Percentiles rank a stretch among this genome's conserved stretches.
These are phyloP conservation scores for Agrypnus murinus DNA, from an alignment of 2,888 invertebrate genomes.

Conservation along the genomic window DNA sequence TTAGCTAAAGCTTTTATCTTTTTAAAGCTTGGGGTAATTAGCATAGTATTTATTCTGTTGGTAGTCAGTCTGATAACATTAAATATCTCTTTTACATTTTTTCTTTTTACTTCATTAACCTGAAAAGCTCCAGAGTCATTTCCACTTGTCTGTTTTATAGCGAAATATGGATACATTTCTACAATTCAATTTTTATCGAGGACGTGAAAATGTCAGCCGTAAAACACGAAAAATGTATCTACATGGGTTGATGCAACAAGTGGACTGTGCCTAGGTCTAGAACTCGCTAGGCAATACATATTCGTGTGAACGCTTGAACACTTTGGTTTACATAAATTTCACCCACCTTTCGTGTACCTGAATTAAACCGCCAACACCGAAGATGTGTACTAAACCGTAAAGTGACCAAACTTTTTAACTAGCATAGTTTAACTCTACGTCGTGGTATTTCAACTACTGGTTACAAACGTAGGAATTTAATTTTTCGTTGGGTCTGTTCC, in stretches of 20 bases:
- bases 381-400: conserved; percentile 5
- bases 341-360: conserved; percentile 11
- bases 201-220: conserved; percentile 19
- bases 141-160: too few relatives aligned
- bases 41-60: too few relatives aligned
- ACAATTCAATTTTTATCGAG: conserved; percentile 1
- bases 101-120: too few relatives aligned
- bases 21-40: too few relatives aligned
- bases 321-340: conserved; percentile 20
- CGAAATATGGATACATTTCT: too few relatives aligned
- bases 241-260: conserved; percentile 21
- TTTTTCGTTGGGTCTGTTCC: neutral
- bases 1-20: too few relatives aligned
- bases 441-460: neutral
- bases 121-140: too few relatives aligned
- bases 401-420: conserved; percentile 3
- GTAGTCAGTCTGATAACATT: too few relatives aligned
- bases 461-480: conserved; percentile 2
- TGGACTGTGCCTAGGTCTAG: conserved; percentile 26
- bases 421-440: neutral
- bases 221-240: conserved; percentile 14
- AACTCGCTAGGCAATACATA: neutral
- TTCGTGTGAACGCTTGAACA: conserved; percentile 8
- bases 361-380: conserved; percentile 28
- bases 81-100: too few relatives aligned